Percentiles rank a stretch among this genome's conserved stretches.
phyloP scores from a whole-genome alignment of 2,888 invertebrate genomes.

The Pharmacophagus antenor region DNA sequence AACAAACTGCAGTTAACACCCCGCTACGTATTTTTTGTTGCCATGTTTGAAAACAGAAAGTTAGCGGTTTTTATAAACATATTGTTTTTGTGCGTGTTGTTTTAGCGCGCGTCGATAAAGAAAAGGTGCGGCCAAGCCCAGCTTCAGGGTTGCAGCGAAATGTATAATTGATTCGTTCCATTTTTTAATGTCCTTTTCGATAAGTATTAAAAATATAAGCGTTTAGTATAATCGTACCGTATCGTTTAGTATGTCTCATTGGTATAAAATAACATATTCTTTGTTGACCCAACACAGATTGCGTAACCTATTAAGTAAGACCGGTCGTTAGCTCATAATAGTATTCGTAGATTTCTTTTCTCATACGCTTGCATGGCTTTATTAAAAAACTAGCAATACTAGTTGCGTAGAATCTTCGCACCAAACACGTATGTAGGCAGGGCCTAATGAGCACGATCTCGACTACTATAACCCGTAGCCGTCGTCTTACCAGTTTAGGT shows the following conservation, averaged over 20 bases:
- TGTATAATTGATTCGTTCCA: neutral
- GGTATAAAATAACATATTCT: conserved; percentile 7
- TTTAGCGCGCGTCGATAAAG: conserved; percentile 66
- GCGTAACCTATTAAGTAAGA: conserved; percentile 26
- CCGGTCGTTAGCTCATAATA: conserved; percentile 28
- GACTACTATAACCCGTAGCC: conserved; percentile 29
- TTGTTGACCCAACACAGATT: conserved; percentile 21
- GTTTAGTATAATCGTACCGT: no score
- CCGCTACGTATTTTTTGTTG: conserved; percentile 53
- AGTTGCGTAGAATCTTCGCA: conserved; percentile 26
- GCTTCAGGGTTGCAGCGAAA: conserved; percentile 34
- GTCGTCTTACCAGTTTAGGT: conserved; percentile 39
- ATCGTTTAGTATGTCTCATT: no score
- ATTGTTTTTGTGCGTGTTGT: conserved; percentile 62
- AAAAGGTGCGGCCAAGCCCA: conserved; percentile 37
- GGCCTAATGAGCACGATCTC: conserved; percentile 30
- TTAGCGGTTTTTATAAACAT: conserved; percentile 60
- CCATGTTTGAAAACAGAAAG: conserved; percentile 61
- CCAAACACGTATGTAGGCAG: conserved; percentile 29
- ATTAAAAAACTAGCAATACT: conserved; percentile 27
- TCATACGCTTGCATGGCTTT: conserved; percentile 1
- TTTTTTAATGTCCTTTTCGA: neutral
- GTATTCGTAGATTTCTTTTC: conserved; percentile 29
- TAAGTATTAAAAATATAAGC: no score
- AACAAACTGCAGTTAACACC: conserved; percentile 64